Conservation (phyloP, 2,888 invertebrate genomes). For the Cybosia mesomella region DNA sequence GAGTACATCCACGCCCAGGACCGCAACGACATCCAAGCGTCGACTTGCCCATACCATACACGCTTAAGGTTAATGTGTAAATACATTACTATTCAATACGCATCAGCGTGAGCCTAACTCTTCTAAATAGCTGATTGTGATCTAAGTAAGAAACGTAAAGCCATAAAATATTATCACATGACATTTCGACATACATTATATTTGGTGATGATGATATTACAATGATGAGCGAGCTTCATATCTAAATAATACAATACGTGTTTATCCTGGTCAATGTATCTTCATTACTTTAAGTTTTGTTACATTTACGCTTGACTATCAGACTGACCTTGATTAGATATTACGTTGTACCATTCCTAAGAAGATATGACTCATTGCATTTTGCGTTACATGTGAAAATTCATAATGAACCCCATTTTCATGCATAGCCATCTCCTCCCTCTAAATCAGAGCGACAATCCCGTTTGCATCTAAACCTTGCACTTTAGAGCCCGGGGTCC, state of each 20-base stretch:
- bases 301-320: neutral
- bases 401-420: neutral
- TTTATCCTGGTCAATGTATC: neutral
- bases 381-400: too few species aligned
- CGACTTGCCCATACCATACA: too few species aligned
- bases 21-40: too few species aligned
- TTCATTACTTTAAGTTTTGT: neutral
- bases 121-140: neutral
- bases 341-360: too few species aligned
- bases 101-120: neutral
- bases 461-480: neutral
- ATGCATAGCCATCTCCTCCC: too few species aligned
- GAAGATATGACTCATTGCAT: too few species aligned
- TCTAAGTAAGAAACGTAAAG: neutral
- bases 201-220: conserved; percentile 1
- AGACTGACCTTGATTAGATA: neutral
- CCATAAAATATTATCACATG: neutral
- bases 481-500: neutral
- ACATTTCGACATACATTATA: neutral
- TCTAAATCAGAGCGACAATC: too few species aligned
- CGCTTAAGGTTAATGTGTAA: too few species aligned
- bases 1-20: too few species aligned
- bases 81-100: too few species aligned
- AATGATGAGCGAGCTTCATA: neutral
- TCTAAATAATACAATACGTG: neutral